Percentiles rank a stretch among this genome's conserved stretches.
Conservation (phyloP, 2,888 invertebrate genomes). For the Strigamia transsilvanica region DNA sequence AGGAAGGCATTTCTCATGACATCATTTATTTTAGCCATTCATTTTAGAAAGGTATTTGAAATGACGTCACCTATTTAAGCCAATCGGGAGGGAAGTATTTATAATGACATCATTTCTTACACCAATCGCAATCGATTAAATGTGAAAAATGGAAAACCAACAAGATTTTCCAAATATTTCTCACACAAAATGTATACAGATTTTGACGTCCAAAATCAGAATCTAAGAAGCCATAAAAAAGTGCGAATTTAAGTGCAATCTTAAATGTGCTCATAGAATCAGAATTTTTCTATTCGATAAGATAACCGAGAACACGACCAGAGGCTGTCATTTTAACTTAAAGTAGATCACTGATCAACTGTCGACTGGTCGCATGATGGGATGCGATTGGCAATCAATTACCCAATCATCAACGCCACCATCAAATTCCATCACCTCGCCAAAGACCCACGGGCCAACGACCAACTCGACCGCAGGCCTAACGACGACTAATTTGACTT, state of each 20-base stretch:
- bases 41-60: no score
- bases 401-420: constrained; percentile 45
- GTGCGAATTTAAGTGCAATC: background rate
- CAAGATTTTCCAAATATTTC: no score
- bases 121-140: no score
- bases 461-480: background rate
- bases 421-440: constrained; percentile 14
- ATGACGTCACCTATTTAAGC: no score
- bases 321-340: constrained; percentile 45
- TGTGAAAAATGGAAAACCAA: no score
- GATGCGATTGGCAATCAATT: constrained; percentile 43
- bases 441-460: background rate
- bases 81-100: no score
- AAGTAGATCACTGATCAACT: constrained; percentile 26
- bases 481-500: background rate
- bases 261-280: background rate
- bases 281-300: constrained; percentile 22
- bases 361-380: constrained; percentile 38
- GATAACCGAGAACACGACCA: constrained; percentile 22
- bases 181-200: no score
- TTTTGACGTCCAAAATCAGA: background rate
- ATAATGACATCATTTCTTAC: no score
- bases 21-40: no score
- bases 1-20: no score
- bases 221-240: background rate